Percentiles rank a stretch among this genome's conserved stretches.
Conservation (phyloP, 2,797 vertebrate genomes). For the Halcyon smyrnensis region DNA sequence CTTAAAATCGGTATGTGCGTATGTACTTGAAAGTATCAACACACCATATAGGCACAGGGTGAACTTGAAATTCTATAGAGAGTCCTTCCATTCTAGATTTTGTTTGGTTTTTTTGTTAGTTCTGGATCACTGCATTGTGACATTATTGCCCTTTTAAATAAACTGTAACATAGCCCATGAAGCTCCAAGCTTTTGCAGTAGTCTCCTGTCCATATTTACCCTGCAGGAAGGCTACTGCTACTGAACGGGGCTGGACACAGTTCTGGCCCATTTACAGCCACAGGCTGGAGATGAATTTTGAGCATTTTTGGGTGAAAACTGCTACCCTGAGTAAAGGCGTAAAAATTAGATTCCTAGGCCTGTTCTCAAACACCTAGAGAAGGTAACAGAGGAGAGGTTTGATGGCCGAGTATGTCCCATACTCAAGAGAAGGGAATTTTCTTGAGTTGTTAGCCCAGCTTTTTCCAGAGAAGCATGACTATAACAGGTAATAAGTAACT, state of each 20-base stretch:
- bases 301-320: not conserved
- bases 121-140: not conserved
- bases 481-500: not conserved
- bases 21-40: not conserved
- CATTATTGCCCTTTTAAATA: not conserved
- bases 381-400: not conserved
- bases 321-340: not conserved
- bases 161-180: not conserved
- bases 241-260: rapidly evolving
- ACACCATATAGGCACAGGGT: not conserved
- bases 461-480: constrained; percentile 3
- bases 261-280: rapidly evolving
- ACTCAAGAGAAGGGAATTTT: not conserved
- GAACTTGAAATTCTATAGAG: not conserved
- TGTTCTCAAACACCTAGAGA: not conserved
- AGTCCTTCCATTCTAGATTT: not conserved
- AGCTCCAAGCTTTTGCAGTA: not conserved
- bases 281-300: not conserved
- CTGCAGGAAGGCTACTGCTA: not conserved
- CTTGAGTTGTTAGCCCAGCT: not conserved
- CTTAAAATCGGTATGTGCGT: not conserved
- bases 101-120: not conserved
- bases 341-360: not conserved
- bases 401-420: not conserved
- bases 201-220: not conserved